Evolutionary conservation across 2,888 invertebrate species (phyloP).

Genomic region (Eupithecia insigniata): DNA sequence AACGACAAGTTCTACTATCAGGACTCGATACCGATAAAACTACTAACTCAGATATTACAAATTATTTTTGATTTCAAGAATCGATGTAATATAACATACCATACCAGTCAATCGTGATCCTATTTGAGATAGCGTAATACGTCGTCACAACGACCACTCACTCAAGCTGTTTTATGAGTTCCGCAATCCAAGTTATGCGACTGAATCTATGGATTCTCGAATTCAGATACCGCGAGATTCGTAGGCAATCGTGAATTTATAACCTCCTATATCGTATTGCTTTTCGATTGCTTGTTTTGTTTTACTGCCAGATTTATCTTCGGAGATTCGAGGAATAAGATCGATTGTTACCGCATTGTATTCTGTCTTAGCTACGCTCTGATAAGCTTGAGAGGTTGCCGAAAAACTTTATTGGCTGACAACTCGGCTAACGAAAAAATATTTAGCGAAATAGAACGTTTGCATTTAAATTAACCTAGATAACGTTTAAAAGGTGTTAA

Average conservation of each 20-base stretch:
- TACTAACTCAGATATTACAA: neutral
- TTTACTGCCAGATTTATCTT: conserved; percentile 46
- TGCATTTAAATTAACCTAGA: neutral
- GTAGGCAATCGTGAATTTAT: conserved; percentile 61
- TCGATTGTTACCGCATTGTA: conserved; percentile 41
- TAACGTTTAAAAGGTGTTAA: conserved; percentile 32
- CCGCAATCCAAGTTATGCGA: conserved; percentile 58
- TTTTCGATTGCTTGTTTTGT: conserved; percentile 60
- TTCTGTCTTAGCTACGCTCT: conserved; percentile 39
- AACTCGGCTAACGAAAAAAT: neutral
- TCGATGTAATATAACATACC: too few relatives aligned
- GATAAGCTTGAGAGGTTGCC: conserved; percentile 31
- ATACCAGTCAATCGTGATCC: conserved; percentile 45
- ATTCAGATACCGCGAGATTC: conserved; percentile 54
- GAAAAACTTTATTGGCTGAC: conserved; percentile 5
- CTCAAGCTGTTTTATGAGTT: conserved; percentile 59
- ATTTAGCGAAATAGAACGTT: neutral
- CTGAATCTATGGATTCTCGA: conserved; percentile 52
- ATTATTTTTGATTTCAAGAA: conserved; percentile 3
- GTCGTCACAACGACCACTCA: conserved; percentile 54
- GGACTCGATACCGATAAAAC: neutral
- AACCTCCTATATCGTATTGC: conserved; percentile 57
- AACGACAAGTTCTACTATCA: neutral
- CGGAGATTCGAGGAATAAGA: conserved; percentile 36
- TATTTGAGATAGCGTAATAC: conserved; percentile 53